Evolutionary conservation across 2,888 invertebrate genomes (phyloP).

Genomic region (Polydesmus complanatus): DNA sequence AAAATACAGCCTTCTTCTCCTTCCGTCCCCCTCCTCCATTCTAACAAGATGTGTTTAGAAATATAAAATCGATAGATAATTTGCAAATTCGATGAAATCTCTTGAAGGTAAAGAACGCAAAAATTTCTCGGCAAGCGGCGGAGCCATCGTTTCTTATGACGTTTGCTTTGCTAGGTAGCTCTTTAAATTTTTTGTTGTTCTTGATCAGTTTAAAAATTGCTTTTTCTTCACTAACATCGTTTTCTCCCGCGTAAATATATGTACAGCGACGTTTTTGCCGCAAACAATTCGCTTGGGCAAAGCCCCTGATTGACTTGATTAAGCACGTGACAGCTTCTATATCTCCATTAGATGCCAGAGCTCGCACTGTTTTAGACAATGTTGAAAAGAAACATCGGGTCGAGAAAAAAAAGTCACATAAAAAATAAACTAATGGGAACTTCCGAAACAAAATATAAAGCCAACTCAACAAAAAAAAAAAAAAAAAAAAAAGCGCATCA

Average conservation of each 20-base stretch:
- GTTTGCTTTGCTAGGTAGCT: too few relatives aligned
- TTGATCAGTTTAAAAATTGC: background rate
- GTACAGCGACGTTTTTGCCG: background rate
- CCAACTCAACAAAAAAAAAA: too few relatives aligned
- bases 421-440: too few relatives aligned
- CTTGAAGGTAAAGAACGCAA: background rate
- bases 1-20: too few relatives aligned
- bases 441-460: too few relatives aligned
- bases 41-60: background rate
- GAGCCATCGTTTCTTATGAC: too few relatives aligned
- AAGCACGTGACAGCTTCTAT: background rate
- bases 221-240: background rate
- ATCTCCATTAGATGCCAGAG: background rate
- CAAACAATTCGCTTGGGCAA: background rate
- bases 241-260: background rate
- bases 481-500: too few relatives aligned
- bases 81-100: background rate
- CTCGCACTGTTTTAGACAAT: background rate
- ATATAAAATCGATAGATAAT: background rate
- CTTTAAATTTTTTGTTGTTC: background rate
- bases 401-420: background rate
- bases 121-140: too few relatives aligned
- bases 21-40: too few relatives aligned
- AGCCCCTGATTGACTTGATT: background rate
- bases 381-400: background rate